Evolutionary conservation across 23 tunicate species (phyloP).

Genomic region (Oikopleura dioica): DNA sequence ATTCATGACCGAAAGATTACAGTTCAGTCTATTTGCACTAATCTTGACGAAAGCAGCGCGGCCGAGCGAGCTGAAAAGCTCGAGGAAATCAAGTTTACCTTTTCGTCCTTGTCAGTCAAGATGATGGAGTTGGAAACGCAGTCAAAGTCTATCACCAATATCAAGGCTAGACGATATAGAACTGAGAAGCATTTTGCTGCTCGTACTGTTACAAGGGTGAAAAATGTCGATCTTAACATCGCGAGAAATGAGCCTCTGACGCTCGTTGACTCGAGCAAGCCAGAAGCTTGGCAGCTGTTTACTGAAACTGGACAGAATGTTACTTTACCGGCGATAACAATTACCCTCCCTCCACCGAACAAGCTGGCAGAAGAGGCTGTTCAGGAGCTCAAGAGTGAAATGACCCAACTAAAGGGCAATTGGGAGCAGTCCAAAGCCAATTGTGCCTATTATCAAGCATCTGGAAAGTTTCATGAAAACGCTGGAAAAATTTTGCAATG

Average conservation of each 20-base stretch:
- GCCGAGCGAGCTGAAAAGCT: no score
- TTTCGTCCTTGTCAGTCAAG: not conserved
- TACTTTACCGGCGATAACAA: not conserved
- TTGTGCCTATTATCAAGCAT: not conserved
- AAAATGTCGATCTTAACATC: not conserved
- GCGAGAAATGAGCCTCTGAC: not conserved
- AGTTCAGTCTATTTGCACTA: no score
- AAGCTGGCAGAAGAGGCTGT: not conserved
- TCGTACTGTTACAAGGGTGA: not conserved
- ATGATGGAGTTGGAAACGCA: not conserved
- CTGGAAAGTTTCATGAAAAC: not conserved
- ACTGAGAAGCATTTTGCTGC: slow-evolving; percentile 10
- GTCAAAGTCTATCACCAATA: not conserved
- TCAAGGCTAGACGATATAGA: not conserved
- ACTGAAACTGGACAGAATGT: not conserved
- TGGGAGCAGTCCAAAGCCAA: not conserved
- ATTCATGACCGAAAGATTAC: no score
- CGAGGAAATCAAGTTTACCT: not conserved
- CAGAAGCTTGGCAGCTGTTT: not conserved
- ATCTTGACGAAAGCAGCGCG: no score
- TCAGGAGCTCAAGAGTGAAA: not conserved
- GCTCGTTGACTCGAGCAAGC: not conserved
- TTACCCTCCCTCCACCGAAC: not conserved
- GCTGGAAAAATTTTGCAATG: not conserved
- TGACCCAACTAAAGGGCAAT: not conserved